Evolutionary conservation across 2,888 invertebrate species (phyloP), one percentile per base, ranked within the genome.

Genomic region (Drosophila suboccidentalis): DNA sequence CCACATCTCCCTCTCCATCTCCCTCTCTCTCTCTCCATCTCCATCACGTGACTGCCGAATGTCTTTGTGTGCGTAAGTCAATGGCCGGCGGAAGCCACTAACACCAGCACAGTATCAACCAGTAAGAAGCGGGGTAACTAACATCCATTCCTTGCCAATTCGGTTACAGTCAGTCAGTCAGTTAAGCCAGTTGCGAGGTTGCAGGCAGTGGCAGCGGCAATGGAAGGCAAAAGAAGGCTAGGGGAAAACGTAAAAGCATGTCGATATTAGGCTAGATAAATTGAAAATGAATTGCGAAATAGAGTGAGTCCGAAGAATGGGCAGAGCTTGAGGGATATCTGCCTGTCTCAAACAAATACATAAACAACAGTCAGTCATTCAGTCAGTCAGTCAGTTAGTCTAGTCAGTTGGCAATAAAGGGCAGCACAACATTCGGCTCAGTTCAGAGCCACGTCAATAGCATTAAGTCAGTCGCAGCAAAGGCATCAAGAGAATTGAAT

Each of bases 241-340:
- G 64, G 64, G 58, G 67, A 64, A 63, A 68, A 68, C 89, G 74
- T 80, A 71, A 71, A 75, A 80, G 72, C 88, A 80, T 88, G 90
- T 88, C 90, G 88, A 89, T 89, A 89, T 88, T 87, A 87, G 85
- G 88, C 88, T 80, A 88, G 90, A 89, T 85, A 85, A 89, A 85
- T 85, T 85, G 88, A 87, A 85, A 85, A 89, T 79, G 87, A 89
- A 85, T 89, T 87, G 86, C 82, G 67, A 77, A 88, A 68, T 67
- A 67, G 70, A 69, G 65, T 76, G 65, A 71, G 65, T 46, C 36
- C 19, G 39, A 34, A 39, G 34, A 38, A 43, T 19, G 19, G 34
- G 5, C 10, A 36, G 26, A 54, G n/a, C 38, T 59, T 59, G 44
- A 61, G 46, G 67, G 54, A 76, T 83, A 76, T 72, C 59, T 58